A percentile compares a stretch with the other conserved stretches of the same genome.
phyloP scores from a whole-genome alignment of 1,140 invertebrate genomes.

The Tachypleus tridentatus region DNA sequence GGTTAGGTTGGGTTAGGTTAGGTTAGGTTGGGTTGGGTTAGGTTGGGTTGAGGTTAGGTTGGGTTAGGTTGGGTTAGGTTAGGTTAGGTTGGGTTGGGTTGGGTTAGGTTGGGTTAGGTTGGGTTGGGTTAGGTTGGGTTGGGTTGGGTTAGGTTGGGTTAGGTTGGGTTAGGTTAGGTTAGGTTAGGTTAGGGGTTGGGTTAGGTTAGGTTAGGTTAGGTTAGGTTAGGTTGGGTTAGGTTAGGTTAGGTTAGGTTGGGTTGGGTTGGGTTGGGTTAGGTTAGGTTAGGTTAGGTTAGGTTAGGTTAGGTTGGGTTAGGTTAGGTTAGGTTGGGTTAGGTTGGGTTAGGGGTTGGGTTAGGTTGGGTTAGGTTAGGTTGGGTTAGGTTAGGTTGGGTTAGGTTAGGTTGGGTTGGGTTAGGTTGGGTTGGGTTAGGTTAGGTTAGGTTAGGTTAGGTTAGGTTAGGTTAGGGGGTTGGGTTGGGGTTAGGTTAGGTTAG shows the following conservation, averaged over 20 bases:
- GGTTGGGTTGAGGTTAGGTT: conserved; percentile 31
- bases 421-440: conserved; percentile 24
- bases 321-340: conserved; percentile 22
- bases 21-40: conserved; percentile 28
- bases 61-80: conserved; percentile 27
- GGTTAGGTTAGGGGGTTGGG: conserved; percentile 11
- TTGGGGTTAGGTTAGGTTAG: conserved; percentile 19
- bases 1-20: conserved; percentile 25
- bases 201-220: conserved; percentile 26
- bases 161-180: conserved; percentile 22
- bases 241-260: conserved; percentile 23
- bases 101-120: conserved; percentile 27
- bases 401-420: conserved; percentile 26
- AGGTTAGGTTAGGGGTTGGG: conserved; percentile 18
- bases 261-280: conserved; percentile 19
- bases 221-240: conserved; percentile 25
- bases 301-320: conserved; percentile 21
- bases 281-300: conserved; percentile 18
- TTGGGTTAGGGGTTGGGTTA: conserved; percentile 24
- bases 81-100: conserved; percentile 30
- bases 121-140: conserved; percentile 25
- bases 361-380: conserved; percentile 24
- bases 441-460: conserved; percentile 22
- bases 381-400: conserved; percentile 27
- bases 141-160: conserved; percentile 27